Conservation (phyloP, 2,113 vertebrate species). For the Engraulis encrasicolus region DNA sequence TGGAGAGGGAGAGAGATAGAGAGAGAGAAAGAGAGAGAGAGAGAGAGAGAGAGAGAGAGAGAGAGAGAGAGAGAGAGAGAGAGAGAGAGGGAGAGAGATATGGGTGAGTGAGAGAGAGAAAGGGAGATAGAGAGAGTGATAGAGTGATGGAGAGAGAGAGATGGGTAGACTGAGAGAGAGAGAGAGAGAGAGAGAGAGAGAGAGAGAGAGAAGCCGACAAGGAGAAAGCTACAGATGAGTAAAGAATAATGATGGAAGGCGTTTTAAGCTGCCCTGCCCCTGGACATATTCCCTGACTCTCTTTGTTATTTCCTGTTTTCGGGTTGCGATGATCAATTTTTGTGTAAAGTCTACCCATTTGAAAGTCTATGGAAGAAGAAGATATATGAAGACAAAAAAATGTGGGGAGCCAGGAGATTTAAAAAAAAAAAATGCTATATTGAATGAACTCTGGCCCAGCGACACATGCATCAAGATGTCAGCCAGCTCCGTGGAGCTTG, state of each 20-base stretch:
- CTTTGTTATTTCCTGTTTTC: too few relatives aligned
- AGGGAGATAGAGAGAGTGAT: too few relatives aligned
- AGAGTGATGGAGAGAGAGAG: background rate
- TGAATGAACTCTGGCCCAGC: constrained; percentile 23
- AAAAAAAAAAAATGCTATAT: constrained; percentile 9
- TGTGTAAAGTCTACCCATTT: background rate
- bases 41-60: too few relatives aligned
- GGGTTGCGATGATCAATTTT: background rate
- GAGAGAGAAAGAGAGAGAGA: too few relatives aligned
- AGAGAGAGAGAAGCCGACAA: too few relatives aligned
- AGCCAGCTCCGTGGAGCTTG: background rate
- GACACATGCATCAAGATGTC: constrained; percentile 17
- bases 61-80: too few relatives aligned
- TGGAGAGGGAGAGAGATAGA: background rate
- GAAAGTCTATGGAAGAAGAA: too few relatives aligned
- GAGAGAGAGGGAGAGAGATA: too few relatives aligned
- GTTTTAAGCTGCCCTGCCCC: background rate
- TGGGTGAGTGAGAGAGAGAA: background rate
- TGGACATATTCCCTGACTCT: background rate
- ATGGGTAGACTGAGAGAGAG: too few relatives aligned
- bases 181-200: too few relatives aligned
- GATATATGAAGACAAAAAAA: background rate
- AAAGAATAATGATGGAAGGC: background rate
- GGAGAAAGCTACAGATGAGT: background rate
- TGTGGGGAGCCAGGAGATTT: too few relatives aligned